Evolutionary conservation across 2,113 vertebrate species (phyloP), one percentile per base, ranked within the genome.

Genomic region (Ranitomeya variabilis): DNA sequence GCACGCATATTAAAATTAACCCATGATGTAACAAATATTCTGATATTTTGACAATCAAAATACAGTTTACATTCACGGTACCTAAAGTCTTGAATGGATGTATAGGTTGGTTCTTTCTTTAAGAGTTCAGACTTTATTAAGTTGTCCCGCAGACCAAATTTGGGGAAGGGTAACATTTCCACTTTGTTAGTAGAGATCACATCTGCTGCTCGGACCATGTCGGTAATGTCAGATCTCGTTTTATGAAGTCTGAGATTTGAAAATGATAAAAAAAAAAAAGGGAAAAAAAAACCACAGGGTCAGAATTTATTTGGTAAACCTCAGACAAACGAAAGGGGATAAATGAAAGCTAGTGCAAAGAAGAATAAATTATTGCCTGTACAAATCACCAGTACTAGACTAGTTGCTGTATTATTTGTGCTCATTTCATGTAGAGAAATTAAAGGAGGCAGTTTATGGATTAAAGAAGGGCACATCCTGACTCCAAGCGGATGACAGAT

Each of bases 91-190:
- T 96, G 94, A 90, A 97, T 93, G 84, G 95, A 92, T 2, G 96
- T 98, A 92, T 99, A 99, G 16, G 93, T 90, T 3, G 96, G 95
- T 91, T 98, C 96, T 88, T 94, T 97, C 90, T 97, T 97, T 21
- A 94, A 80, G 15, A 99, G 95, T 89, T 96, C 95, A 89, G 96
- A 98, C 90, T 90, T 96, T 91, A 99, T 95, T 15, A 99, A 95
- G 52, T 96, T 98, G 88, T 99, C 97, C 59, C 97, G 95, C 15
- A 98, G 93, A 4, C 95, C 96, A 88, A 97, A 97, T 92, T 97
- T 96, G 0, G 96, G 95, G 92, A 98, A 94, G 77, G 95, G 91
- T 69, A 97, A 92, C 85, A 97, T 95, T 5, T 96, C 96, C 76
- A 94, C 94, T 91, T 97, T 95, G 92, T 97, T 95, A 1, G 96